These are phyloP conservation scores for Amiota minor DNA, from an alignment of 2,888 invertebrate species.

Conservation along the genomic window DNA sequence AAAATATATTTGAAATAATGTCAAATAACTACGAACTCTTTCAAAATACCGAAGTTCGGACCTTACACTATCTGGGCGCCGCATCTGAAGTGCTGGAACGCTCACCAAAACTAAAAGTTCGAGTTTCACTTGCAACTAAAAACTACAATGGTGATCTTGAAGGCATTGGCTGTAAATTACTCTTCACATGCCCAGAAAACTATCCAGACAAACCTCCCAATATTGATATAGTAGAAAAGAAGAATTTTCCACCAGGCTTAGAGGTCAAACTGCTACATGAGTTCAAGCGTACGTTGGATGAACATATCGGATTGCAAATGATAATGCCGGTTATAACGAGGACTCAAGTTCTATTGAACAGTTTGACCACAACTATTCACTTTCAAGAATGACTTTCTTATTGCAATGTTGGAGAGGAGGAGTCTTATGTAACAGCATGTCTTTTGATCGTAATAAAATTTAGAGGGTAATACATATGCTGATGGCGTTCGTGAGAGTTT, in stretches of 20 bases:
- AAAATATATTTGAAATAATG: neutral
- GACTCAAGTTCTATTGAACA: conserved; percentile 54
- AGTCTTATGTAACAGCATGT: neutral
- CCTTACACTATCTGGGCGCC: conserved; percentile 53
- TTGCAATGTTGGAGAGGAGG: neutral
- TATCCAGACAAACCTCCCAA: conserved; percentile 51
- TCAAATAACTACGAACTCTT: conserved; percentile 38
- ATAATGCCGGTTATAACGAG: conserved; percentile 52
- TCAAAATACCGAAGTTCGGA: conserved; percentile 53
- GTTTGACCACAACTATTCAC: neutral
- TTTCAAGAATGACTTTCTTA: conserved; percentile 5
- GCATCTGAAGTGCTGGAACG: conserved; percentile 37
- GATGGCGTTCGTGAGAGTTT: neutral
- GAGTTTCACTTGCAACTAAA: conserved; percentile 49
- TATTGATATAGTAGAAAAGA: conserved; percentile 51
- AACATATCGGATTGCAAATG: conserved; percentile 55
- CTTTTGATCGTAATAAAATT: neutral
- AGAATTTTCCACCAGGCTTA: conserved; percentile 45
- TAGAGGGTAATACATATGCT: neutral
- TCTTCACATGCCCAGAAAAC: conserved; percentile 51
- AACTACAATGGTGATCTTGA: conserved; percentile 43
- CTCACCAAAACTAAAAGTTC: conserved; percentile 35
- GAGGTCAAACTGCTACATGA: conserved; percentile 44
- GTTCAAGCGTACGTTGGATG: conserved; percentile 45
- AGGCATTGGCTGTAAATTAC: conserved; percentile 52